Evolutionary conservation across 2,888 invertebrate species (phyloP).

Genomic region (Agrilus cyanescens): DNA sequence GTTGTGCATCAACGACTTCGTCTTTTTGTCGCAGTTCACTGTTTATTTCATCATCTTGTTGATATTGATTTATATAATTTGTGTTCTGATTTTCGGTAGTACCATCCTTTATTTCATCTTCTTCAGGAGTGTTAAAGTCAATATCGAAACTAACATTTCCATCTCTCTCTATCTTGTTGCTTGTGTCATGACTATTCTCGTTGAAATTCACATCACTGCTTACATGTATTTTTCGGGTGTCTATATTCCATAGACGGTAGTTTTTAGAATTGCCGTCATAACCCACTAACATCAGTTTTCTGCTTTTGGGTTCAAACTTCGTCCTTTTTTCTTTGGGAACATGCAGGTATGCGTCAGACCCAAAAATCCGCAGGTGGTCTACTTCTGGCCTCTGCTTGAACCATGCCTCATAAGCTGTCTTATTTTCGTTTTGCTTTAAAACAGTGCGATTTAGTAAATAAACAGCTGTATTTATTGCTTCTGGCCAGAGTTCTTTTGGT

Average conservation of each 20-base stretch:
- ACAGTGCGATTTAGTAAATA: slow-evolving; percentile 19
- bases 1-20: too few relatives aligned
- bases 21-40: too few relatives aligned
- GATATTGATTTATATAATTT: too few relatives aligned
- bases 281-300: slow-evolving; percentile 9
- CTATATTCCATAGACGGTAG: slow-evolving; percentile 16
- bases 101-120: too few relatives aligned
- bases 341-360: slow-evolving; percentile 11
- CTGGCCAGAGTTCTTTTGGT: slow-evolving; percentile 21
- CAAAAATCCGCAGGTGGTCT: slow-evolving; percentile 13
- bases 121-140: too few relatives aligned
- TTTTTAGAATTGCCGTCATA: slow-evolving; percentile 11
- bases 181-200: too few relatives aligned
- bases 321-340: slow-evolving; percentile 9
- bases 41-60: too few relatives aligned
- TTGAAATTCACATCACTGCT: slow-evolving; percentile 17
- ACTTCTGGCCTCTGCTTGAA: slow-evolving; percentile 12
- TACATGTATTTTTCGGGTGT: slow-evolving; percentile 13
- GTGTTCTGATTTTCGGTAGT: too few relatives aligned
- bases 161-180: too few relatives aligned
- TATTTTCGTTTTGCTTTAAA: slow-evolving; percentile 3
- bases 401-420: slow-evolving; percentile 13
- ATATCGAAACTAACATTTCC: too few relatives aligned
- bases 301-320: slow-evolving; percentile 10
- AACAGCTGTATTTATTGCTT: slow-evolving; percentile 22